Percentiles rank a stretch among this genome's conserved stretches.
These are phyloP conservation scores for Hydrozoanthus tunicans DNA, from an alignment of 64 coral and sea anemone genomes.

Conservation along the genomic window DNA sequence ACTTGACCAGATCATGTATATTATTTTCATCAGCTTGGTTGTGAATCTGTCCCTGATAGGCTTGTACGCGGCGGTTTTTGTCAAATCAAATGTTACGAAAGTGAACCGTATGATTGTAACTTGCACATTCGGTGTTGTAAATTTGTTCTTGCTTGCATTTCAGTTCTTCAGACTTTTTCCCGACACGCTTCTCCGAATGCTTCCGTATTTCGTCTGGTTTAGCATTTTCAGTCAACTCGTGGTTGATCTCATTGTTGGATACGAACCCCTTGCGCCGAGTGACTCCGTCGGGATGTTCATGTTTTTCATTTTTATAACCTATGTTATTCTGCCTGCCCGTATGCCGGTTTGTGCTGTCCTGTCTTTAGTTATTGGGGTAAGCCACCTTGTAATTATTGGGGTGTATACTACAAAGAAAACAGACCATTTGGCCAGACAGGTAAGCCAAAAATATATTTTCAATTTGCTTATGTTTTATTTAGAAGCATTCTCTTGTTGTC, in stretches of 20 bases:
- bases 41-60: conserved; percentile 79
- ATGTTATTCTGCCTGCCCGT: conserved; percentile 85
- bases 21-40: conserved; percentile 73
- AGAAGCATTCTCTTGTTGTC: neutral
- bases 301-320: conserved; percentile 90
- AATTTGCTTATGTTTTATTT: neutral
- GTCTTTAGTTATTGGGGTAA: conserved; percentile 20
- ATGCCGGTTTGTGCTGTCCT: conserved; percentile 66
- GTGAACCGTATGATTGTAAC: conserved; percentile 72
- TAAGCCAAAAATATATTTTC: conserved; percentile 31
- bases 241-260: conserved; percentile 75
- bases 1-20: conserved; percentile 84
- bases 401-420: conserved; percentile 58
- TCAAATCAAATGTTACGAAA: conserved; percentile 58
- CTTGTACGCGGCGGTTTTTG: conserved; percentile 76
- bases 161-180: conserved; percentile 75
- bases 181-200: conserved; percentile 30
- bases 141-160: conserved; percentile 57
- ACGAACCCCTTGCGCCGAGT: conserved; percentile 85
- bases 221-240: conserved; percentile 69
- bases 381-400: conserved; percentile 71
- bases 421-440: conserved; percentile 64
- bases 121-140: conserved; percentile 62
- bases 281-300: conserved; percentile 90
- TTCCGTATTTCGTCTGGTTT: conserved; percentile 91